Conservation (phyloP, 2,888 invertebrate species). For the Phorcus lineatus region DNA sequence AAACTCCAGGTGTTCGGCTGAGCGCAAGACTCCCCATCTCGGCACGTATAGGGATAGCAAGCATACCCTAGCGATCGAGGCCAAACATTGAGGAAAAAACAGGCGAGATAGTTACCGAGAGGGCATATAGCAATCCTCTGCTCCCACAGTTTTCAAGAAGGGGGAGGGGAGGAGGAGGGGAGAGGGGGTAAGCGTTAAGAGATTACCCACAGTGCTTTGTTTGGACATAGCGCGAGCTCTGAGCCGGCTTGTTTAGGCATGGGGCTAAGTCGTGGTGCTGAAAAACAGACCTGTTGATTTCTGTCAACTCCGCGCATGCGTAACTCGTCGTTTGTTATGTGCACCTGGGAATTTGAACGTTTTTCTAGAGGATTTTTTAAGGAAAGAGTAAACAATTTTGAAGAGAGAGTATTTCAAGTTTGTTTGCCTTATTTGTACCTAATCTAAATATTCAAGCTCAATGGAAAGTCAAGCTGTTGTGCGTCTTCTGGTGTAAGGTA, state of each 20-base stretch:
- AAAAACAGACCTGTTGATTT: slow-evolving; percentile 15
- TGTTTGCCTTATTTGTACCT: slow-evolving; percentile 15
- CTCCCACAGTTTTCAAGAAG: background rate
- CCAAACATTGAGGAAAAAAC: background rate
- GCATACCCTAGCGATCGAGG: background rate
- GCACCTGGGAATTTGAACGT: slow-evolving; percentile 13
- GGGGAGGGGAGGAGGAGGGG: background rate
- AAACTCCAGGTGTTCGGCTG: background rate
- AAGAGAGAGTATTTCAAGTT: slow-evolving; percentile 15
- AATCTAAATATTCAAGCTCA: slow-evolving; percentile 8
- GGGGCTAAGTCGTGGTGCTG: background rate
- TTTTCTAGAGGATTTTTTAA: slow-evolving; percentile 15
- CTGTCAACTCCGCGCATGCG: slow-evolving; percentile 5
- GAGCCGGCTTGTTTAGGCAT: background rate
- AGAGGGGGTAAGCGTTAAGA: background rate
- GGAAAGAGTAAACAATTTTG: slow-evolving; percentile 12
- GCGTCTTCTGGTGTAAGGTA: background rate
- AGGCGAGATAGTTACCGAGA: background rate
- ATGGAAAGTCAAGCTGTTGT: background rate
- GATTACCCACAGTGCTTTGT: slow-evolving; percentile 5
- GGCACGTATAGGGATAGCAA: background rate
- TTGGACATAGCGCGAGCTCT: slow-evolving; percentile 13
- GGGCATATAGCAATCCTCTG: background rate
- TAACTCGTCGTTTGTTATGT: background rate
- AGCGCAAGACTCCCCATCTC: background rate